These are phyloP conservation scores for Telenomus remus DNA, from an alignment of 1,140 invertebrate genomes.

Conservation along the genomic window DNA sequence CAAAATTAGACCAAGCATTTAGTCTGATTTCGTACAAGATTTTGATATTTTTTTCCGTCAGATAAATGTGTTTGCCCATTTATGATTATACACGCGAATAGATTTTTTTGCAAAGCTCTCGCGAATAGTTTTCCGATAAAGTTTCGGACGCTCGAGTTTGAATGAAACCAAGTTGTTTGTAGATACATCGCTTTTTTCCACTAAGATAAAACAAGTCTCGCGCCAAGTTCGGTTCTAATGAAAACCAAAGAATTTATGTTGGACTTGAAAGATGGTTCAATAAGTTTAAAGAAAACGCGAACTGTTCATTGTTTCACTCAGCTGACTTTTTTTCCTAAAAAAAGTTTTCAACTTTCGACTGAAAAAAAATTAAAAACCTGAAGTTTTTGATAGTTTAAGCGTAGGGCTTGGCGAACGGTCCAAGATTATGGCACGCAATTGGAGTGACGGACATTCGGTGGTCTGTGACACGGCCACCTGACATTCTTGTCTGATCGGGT, in stretches of 20 bases:
- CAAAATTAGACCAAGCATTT: constrained; percentile 33
- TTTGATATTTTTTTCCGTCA: constrained; percentile 16
- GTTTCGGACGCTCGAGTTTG: constrained; percentile 11
- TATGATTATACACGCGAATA: constrained; percentile 19
- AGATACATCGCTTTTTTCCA: constrained; percentile 9
- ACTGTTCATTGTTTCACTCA: no score
- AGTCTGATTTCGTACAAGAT: constrained; percentile 28
- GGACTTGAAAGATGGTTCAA: neutral
- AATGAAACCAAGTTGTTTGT: constrained; percentile 25
- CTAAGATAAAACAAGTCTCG: neutral
- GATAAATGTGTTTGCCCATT: constrained; percentile 21
- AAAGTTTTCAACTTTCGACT: no score
- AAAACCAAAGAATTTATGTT: neutral
- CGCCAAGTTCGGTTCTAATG: neutral
- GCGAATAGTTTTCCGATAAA: constrained; percentile 44
- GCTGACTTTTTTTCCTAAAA: no score
- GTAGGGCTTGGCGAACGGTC: constrained; percentile 46
- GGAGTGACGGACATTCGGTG: constrained; percentile 71
- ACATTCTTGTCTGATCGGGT: constrained; percentile 69
- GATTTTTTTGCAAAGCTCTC: constrained; percentile 19
- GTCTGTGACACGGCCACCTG: constrained; percentile 69
- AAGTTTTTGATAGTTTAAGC: constrained; percentile 7
- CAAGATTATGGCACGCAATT: constrained; percentile 48
- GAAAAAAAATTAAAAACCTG: no score
- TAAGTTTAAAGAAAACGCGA: no score